Base-by-base conservation (phyloP, 1,140 invertebrate genomes). In the Panulirus ornatus region DNA sequence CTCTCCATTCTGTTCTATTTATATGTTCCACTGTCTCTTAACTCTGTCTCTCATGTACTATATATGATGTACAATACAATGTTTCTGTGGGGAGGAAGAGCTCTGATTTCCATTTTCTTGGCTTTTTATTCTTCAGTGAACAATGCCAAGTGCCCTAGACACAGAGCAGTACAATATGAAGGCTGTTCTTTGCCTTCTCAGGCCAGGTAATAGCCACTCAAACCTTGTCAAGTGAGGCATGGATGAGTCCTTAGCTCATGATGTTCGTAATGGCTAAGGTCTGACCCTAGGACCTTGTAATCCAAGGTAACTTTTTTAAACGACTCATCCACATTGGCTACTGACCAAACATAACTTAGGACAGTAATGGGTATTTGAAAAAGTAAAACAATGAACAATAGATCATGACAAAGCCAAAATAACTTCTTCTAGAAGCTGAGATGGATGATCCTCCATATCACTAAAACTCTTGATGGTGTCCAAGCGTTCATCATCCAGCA, bases 401-500 rank as follows among this genome's bases (percentile, higher is more conserved):
- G 36, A 87, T 87, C 85, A 87, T 1, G 85, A 87, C 36, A 87
- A 47, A 63, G 73, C 38, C 5, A 27, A 27, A 1, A 38, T 38
- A 58, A 87, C 54, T 16, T 87, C 75, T n/a, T 87, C 73, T 27
- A 87, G 63, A 11, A 87, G 75, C 34, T 70, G 38, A 42, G 54
- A 58, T 27, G 85, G 85, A 22, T 76, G 85, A 40, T 87, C 73
- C 44, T 87, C 85, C n/a, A 44, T 78, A 19, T 87, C 30, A 2
- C 16, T 58, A 38, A 87, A 87, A 22, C 54, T 54, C 27, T 54
- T 78, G 73, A 87, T 76, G 8, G 34, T 30, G 19, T 87, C 75
- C 9, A 78, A 9, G 19, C 73, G 85, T 36, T 78, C 73, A 34
- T 87, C 85, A 36, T 87, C 75, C 54, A 87, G n/a, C 66, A 87